Conservation (phyloP, 2,797 vertebrate genomes). For the Gorsachius magnificus region DNA sequence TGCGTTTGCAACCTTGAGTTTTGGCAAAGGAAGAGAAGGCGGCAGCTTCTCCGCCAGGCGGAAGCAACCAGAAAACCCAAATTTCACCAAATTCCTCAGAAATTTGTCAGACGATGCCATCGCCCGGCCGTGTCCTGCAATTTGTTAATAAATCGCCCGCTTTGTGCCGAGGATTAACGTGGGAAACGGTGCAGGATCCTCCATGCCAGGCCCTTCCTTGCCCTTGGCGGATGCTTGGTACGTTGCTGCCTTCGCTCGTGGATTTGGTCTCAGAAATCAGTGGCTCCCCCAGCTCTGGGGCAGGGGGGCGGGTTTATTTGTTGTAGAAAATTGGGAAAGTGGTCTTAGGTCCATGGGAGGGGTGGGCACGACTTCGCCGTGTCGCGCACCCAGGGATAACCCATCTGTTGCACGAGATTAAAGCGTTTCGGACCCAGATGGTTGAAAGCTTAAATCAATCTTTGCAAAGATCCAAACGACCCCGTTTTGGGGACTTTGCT, state of each 20-base stretch:
- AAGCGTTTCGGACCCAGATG: conserved; percentile 22
- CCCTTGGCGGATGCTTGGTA: neutral
- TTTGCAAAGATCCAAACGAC: conserved; percentile 19
- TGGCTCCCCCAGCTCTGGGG: rapidly evolving
- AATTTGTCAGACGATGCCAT: rapidly evolving
- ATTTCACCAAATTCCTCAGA: neutral
- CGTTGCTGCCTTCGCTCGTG: rapidly evolving
- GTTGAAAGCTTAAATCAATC: conserved; percentile 4
- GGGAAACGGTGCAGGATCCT: neutral
- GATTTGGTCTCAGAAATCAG: neutral
- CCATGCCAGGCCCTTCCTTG: rapidly evolving
- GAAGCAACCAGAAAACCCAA: neutral
- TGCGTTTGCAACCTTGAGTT: neutral
- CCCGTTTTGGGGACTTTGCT: conserved; percentile 37
- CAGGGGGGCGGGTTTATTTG: neutral
- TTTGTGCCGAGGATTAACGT: neutral
- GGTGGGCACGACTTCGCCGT: rapidly evolving
- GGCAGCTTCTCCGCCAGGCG: rapidly evolving
- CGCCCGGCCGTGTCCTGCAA: rapidly evolving
- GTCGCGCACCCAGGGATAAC: neutral
- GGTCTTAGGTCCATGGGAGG: rapidly evolving
- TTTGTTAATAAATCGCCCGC: neutral
- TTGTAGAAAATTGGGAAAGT: neutral
- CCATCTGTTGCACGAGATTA: neutral
- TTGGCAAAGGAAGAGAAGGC: neutral